Evolutionary conservation across 2,797 vertebrate genomes (phyloP), one percentile per base, ranked within the genome.

Genomic region (Xiphorhynchus erythropygius): DNA sequence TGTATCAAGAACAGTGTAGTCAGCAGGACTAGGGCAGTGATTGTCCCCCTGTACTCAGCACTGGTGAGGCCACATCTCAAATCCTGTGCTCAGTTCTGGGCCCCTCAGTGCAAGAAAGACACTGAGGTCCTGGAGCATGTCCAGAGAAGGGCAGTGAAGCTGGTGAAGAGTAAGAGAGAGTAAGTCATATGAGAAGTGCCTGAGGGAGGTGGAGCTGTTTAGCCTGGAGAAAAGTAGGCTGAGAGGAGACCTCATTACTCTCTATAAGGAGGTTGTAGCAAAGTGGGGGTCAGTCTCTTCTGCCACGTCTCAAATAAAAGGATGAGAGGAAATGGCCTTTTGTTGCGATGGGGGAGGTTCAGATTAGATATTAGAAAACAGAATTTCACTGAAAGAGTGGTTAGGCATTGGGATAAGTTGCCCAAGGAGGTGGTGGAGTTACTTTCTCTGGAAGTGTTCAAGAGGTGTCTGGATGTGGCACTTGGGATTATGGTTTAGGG

Each of bases 121-220:
- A 42, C 0, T n/a, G 27, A 49, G 19, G 33, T 55, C 41, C 70
- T 68, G 62, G 18, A 74, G 32, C 0, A 0, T n/a, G 32, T 19
- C 27, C 64, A 49, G 13, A 50, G 46, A 33, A 41, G 18, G 35
- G 24, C 46, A 50, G n/a, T 6, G 16, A n/a, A 63, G 55, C 27
- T 62, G 9, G 27, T 24, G 18, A 75, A 75, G 18, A 13, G 22
- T 37, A 47, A 47, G 32, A 49, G 62, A 82, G 39, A 42, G 21
- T 18, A 35, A 33, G 18, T 42, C 15, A 23, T 22, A n/a, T 7
- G 21, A 74, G 39, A 47, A 52, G 10, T 5, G 8, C 30, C 30
- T 67, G 53, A 47, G 53, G 17, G 52, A 87, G n/a, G 28, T 53
- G 30, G 33, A 24, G 8, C 13, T 35, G 41, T 44, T 44, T 12